Conservation (phyloP, 2,888 invertebrate genomes). For the Tachina lurida region DNA sequence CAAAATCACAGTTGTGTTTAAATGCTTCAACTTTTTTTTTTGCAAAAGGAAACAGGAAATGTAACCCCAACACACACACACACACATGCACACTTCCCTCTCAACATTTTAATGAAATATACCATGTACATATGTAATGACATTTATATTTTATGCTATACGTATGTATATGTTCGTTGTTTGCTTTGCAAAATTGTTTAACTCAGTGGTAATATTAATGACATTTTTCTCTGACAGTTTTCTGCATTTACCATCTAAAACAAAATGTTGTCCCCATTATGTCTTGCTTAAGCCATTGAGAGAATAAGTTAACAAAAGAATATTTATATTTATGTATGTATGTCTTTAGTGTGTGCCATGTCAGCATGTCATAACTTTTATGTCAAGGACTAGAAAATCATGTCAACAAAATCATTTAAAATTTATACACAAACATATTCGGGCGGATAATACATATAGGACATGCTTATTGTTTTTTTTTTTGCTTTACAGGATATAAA, state of each 20-base stretch:
- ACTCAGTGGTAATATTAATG: constrained; percentile 48
- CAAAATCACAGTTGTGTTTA: constrained; percentile 59
- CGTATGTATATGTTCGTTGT: neutral
- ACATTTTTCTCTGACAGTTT: constrained; percentile 21
- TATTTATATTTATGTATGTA: neutral
- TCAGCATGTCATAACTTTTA: constrained; percentile 59
- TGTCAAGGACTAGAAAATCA: constrained; percentile 59
- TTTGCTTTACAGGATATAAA: too few species aligned
- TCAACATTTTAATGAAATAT: constrained; percentile 19
- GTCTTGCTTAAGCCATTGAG: constrained; percentile 39
- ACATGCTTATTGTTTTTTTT: too few species aligned
- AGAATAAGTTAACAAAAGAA: constrained; percentile 34
- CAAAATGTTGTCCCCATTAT: too few species aligned
- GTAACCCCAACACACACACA: neutral
- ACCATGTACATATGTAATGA: constrained; percentile 22
- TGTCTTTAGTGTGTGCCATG: constrained; percentile 44
- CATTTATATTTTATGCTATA: constrained; percentile 34
- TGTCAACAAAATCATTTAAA: constrained; percentile 47
- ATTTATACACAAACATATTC: neutral
- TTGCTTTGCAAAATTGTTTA: constrained; percentile 3
- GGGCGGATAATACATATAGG: neutral
- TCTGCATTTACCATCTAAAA: constrained; percentile 2
- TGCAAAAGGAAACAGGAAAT: constrained; percentile 41
- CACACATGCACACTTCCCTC: neutral
- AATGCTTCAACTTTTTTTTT: constrained; percentile 45